phyloP scores from a whole-genome alignment of 2,113 vertebrate species.

The Elachura formosa region DNA sequence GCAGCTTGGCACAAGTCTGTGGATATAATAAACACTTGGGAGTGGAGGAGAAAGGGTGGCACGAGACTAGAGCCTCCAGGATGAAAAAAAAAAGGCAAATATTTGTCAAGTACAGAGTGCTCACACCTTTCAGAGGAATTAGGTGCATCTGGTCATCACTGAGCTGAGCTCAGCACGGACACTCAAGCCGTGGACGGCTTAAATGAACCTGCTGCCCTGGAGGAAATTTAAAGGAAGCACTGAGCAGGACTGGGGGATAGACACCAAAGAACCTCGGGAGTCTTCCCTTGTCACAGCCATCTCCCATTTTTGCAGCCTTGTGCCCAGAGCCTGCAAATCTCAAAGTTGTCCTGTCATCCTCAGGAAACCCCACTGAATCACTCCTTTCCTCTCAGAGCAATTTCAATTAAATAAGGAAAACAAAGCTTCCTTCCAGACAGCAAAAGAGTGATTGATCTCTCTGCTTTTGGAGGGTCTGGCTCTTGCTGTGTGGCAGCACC shows the following conservation, averaged over 20 bases:
- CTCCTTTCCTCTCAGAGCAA: background rate
- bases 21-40: background rate
- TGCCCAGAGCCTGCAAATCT: conserved; percentile 14
- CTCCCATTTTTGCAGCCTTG: conserved; percentile 22
- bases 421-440: background rate
- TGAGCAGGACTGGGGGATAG: background rate
- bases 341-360: background rate
- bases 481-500: background rate
- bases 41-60: background rate
- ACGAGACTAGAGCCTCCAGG: background rate
- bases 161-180: background rate
- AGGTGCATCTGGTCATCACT: background rate
- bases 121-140: background rate
- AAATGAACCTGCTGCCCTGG: conserved; percentile 26
- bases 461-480: background rate
- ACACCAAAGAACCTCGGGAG: conserved; percentile 34
- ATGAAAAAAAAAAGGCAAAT: background rate
- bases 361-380: background rate
- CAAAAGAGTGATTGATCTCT: background rate
- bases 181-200: background rate
- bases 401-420: conserved; percentile 11
- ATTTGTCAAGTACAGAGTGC: background rate
- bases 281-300: background rate
- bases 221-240: background rate
- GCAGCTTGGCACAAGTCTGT: background rate